Evolutionary conservation across 2,797 vertebrate genomes (phyloP).

Genomic region (Helostoma temminkii): DNA sequence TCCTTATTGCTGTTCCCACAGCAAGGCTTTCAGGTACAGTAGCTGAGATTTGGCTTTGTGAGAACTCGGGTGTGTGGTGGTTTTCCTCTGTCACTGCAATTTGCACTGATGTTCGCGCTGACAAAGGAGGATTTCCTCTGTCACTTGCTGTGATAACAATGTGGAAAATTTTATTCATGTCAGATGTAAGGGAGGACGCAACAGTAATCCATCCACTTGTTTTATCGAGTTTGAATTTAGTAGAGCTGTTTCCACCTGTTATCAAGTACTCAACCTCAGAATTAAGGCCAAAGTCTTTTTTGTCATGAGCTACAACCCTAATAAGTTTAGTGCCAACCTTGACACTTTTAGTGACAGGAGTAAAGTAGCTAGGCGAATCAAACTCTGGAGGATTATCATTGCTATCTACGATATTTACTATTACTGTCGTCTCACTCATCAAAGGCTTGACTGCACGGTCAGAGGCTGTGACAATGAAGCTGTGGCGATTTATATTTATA

Average conservation of each 20-base stretch:
- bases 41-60: conserved; percentile 91
- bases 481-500: conserved; percentile 94
- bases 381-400: conserved; percentile 95
- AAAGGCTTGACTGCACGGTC: conserved; percentile 91
- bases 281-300: conserved; percentile 96
- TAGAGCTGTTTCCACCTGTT: conserved; percentile 87
- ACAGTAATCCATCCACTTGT: conserved; percentile 93
- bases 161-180: conserved; percentile 89
- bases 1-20: conserved; percentile 90
- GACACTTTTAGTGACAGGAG: conserved; percentile 95
- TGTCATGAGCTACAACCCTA: conserved; percentile 89
- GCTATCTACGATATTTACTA: conserved; percentile 94
- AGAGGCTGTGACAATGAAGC: conserved; percentile 96
- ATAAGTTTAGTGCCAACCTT: conserved; percentile 92
- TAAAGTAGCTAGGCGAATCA: conserved; percentile 87
- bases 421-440: conserved; percentile 96
- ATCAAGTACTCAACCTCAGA: conserved; percentile 92
- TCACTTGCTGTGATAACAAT: conserved; percentile 90
- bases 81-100: conserved; percentile 97
- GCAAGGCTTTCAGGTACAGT: conserved; percentile 92
- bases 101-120: conserved; percentile 82
- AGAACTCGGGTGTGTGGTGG: conserved; percentile 96
- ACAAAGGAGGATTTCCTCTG: conserved; percentile 94
- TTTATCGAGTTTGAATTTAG: conserved; percentile 91
- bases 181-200: conserved; percentile 88